Evolutionary conservation across 2,888 invertebrate genomes (phyloP), one percentile per base, ranked within the genome.

Genomic region (Tenthredo distinguenda): DNA sequence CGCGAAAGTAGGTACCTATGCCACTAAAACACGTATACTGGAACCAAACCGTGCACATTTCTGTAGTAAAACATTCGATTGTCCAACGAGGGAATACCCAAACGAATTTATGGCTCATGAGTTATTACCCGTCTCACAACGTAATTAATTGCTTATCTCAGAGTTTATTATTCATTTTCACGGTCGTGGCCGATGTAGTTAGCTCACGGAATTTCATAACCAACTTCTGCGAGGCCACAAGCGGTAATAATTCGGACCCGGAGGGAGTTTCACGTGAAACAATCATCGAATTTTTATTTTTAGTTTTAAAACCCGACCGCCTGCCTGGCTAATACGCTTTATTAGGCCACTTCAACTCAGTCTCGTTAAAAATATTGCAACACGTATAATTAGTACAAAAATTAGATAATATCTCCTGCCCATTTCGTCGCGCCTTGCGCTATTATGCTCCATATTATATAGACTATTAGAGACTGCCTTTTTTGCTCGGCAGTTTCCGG

Each of bases 91-190:
- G 10, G 12, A 74, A 43, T 26, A 74, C 72, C 43, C 43, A 21
- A 43, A 15, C n/a, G 12, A 26, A 15, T 71, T 26, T 71, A 37
- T 37, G 71, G 4, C 31, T 76, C 43, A 76, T 76, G 76, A 40
- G 31, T 55, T 43, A 77, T 77, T 40, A 77, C 6, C 34, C 77
- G 34, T 55, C 47, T 55, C 18, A 21, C 31, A 12, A 7, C 18
- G 31, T 34, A 77, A 77, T 77, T 55, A 55, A 55, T 77, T 55
- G 77, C 77, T 40, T 55, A 77, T 31, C 43, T 74, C 72, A 43
- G 21, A 74, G 43, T 74, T 74, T 74, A 43, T 21, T 21, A 43
- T 74, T 72, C 40, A 40, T 40, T n/a, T 40, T 72, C 7, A 40
- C 40, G 10, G 2, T 40, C n/a, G 21, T 12, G 72, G 43, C 40